A percentile compares a stretch with the other conserved stretches of the same genome.
Evolutionary conservation across 2,113 vertebrate species (phyloP).

Genomic region (Vulpes ferrilata): DNA sequence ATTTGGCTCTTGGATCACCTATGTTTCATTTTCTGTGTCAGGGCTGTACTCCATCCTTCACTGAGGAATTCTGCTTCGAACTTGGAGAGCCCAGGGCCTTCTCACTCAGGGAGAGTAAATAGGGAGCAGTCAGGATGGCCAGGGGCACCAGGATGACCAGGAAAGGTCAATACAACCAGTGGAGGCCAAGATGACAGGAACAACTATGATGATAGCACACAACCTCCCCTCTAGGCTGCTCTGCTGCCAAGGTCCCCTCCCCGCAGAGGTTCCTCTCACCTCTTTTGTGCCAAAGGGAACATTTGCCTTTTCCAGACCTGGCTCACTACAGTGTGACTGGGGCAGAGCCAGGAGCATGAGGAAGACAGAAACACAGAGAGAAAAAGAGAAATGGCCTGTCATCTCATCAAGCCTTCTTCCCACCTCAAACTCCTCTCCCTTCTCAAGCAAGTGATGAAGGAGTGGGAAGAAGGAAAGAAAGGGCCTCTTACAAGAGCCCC

Average conservation of each 20-base stretch:
- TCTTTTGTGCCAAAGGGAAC: neutral
- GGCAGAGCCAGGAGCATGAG: neutral
- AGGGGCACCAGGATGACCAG: no score
- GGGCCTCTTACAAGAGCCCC: neutral
- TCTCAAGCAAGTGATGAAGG: neutral
- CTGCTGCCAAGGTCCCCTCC: neutral
- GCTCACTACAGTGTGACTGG: neutral
- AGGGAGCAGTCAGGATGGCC: neutral
- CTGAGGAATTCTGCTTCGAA: neutral
- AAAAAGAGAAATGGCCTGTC: neutral
- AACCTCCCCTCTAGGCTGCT: neutral
- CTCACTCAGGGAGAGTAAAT: no score
- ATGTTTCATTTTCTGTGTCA: neutral
- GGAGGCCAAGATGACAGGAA: no score
- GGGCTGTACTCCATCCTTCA: no score
- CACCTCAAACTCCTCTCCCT: neutral
- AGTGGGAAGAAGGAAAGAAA: no score
- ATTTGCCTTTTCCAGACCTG: neutral
- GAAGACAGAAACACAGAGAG: neutral
- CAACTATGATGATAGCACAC: no score
- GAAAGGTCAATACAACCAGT: neutral
- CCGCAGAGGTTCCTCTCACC: neutral
- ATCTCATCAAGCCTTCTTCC: neutral
- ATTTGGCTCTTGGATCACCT: neutral
- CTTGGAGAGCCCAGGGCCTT: neutral